phyloP scores from a whole-genome alignment of 2,888 invertebrate species.

The Harpagoxenus sublaevis region DNA sequence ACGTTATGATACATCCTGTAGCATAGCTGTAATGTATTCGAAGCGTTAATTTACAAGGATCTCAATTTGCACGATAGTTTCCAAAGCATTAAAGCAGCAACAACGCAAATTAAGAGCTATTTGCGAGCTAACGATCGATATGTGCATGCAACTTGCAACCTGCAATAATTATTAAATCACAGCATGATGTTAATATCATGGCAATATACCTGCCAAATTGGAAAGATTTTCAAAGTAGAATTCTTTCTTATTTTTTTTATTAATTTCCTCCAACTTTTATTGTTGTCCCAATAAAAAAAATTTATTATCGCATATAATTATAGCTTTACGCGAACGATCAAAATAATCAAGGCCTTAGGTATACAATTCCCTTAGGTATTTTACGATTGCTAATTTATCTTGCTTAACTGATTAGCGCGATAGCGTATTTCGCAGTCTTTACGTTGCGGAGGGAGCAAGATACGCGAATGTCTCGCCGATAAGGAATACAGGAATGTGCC shows the following conservation, averaged over 20 bases:
- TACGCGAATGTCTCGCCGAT: conserved; percentile 31
- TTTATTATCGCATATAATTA: background rate
- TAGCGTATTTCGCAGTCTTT: conserved; percentile 18
- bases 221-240: background rate
- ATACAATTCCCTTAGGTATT: background rate
- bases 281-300: background rate
- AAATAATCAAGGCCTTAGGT: background rate
- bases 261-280: background rate
- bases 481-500: conserved; percentile 44
- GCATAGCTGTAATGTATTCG: conserved; percentile 22
- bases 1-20: background rate
- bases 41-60: conserved; percentile 32
- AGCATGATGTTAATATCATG: background rate
- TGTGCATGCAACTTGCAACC: conserved; percentile 4
- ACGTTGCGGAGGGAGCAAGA: conserved; percentile 2
- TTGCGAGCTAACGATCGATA: conserved; percentile 14
- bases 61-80: conserved; percentile 41
- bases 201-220: background rate
- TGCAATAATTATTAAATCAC: conserved; percentile 6
- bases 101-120: conserved; percentile 36
- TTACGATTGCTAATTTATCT: conserved; percentile 1
- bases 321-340: background rate
- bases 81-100: conserved; percentile 37
- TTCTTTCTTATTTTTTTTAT: background rate
- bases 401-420: conserved; percentile 32